A percentile compares a stretch with the other conserved stretches of the same genome.
These are phyloP conservation scores for Parnassius apollo DNA, from an alignment of 2,888 invertebrate species.

Conservation along the genomic window DNA sequence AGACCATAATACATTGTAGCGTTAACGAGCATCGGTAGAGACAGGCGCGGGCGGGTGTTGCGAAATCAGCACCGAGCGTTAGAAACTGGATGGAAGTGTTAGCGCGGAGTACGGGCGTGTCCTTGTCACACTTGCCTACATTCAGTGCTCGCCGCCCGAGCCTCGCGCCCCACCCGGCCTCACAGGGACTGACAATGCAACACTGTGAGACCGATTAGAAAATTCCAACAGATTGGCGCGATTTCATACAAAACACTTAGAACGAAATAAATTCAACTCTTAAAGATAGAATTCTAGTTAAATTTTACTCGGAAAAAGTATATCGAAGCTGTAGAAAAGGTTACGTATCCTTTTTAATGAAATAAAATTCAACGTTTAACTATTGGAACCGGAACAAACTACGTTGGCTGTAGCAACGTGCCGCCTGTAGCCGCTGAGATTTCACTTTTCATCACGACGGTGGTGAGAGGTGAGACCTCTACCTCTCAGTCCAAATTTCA, in stretches of 20 bases:
- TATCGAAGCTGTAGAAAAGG: no score
- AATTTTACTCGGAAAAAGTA: no score
- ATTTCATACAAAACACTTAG: slow-evolving; percentile 18
- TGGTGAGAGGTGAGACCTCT: slow-evolving; percentile 73
- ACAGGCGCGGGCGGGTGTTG: slow-evolving; percentile 57
- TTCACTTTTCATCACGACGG: slow-evolving; percentile 76
- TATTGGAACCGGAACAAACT: slow-evolving; percentile 62
- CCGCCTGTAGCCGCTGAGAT: slow-evolving; percentile 66
- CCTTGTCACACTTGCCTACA: slow-evolving; percentile 82
- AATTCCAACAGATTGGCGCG: slow-evolving; percentile 42
- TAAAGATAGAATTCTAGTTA: no score
- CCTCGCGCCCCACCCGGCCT: slow-evolving; percentile 57
- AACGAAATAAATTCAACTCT: no score
- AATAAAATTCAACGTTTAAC: background rate
- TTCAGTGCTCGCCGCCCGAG: slow-evolving; percentile 64
- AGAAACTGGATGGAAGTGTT: slow-evolving; percentile 81
- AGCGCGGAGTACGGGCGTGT: slow-evolving; percentile 78
- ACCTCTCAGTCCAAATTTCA: slow-evolving; percentile 71
- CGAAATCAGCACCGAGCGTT: slow-evolving; percentile 75
- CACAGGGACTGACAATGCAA: slow-evolving; percentile 73
- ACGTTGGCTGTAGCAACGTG: slow-evolving; percentile 62
- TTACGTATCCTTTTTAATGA: background rate
- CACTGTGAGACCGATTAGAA: slow-evolving; percentile 62
- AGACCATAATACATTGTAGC: slow-evolving; percentile 41
- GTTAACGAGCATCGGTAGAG: slow-evolving; percentile 64